These are phyloP conservation scores for Calidris pygmaea DNA, from an alignment of 2,113 vertebrate genomes.

Conservation along the genomic window DNA sequence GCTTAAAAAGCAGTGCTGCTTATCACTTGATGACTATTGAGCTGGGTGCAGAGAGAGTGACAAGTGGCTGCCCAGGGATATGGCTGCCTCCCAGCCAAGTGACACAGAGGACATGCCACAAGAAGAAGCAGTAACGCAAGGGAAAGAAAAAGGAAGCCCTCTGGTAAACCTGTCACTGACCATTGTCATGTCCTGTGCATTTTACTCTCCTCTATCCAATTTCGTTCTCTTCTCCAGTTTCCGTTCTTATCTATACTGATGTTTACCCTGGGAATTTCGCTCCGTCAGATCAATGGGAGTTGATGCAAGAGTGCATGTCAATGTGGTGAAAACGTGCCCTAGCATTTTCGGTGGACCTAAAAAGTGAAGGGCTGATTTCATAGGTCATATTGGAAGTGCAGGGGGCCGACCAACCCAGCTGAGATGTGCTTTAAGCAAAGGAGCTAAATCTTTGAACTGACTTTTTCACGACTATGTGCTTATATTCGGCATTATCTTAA, in stretches of 20 bases:
- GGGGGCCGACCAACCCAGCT: not conserved
- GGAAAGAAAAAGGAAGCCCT: not conserved
- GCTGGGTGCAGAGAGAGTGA: not conserved
- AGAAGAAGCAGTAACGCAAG: not conserved
- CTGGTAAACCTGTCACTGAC: constrained; percentile 23
- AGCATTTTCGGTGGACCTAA: not conserved
- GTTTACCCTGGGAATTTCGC: constrained; percentile 20
- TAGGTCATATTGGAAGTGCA: not conserved
- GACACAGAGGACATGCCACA: not conserved
- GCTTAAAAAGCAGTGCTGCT: not conserved
- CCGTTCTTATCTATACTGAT: not conserved
- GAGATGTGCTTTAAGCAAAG: not conserved
- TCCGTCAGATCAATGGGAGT: not conserved
- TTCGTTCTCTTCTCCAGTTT: not conserved
- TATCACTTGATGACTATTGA: not conserved
- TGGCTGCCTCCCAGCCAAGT: not conserved
- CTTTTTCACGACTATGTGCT: not conserved
- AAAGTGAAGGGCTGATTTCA: not conserved
- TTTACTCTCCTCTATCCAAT: not conserved
- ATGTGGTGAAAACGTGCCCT: not conserved
- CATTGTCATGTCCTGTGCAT: not conserved
- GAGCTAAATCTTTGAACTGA: not conserved
- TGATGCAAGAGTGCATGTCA: not conserved
- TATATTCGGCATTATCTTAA: not conserved
- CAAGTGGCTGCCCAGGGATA: not conserved